These are phyloP conservation scores for Rhamnusium bicolor DNA, from an alignment of 2,888 invertebrate species.

Conservation along the genomic window DNA sequence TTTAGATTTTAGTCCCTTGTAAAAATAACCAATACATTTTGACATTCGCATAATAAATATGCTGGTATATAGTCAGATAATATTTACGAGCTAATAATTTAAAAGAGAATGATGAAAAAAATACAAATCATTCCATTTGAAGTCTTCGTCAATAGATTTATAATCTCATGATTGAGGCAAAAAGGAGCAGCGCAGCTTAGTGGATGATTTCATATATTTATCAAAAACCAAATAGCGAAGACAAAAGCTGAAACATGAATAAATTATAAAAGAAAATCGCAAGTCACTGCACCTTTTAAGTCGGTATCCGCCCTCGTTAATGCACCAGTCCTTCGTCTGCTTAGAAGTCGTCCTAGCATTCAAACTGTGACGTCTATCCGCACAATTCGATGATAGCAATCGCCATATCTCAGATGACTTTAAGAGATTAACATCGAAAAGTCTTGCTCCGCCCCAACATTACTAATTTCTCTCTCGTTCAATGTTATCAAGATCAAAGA, in stretches of 20 bases:
- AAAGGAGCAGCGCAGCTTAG: background rate
- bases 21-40: too few species aligned
- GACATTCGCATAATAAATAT: too few species aligned
- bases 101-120: background rate
- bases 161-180: background rate
- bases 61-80: too few species aligned
- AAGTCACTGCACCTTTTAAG: slow-evolving; percentile 61
- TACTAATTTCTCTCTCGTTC: slow-evolving; percentile 8
- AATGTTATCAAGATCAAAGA: slow-evolving; percentile 47
- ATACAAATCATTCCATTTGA: slow-evolving; percentile 20
- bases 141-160: background rate
- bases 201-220: slow-evolving; percentile 28
- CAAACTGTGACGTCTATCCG: slow-evolving; percentile 28
- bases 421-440: slow-evolving; percentile 35
- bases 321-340: slow-evolving; percentile 39
- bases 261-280: slow-evolving; percentile 56
- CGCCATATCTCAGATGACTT: slow-evolving; percentile 40
- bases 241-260: slow-evolving; percentile 57
- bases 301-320: slow-evolving; percentile 54
- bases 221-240: slow-evolving; percentile 42
- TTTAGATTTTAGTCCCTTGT: too few species aligned
- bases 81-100: background rate
- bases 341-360: slow-evolving; percentile 24
- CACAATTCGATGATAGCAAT: slow-evolving; percentile 30
- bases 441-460: slow-evolving; percentile 23